phyloP scores from a whole-genome alignment of 2,797 vertebrate genomes.

The Urocyon cinereoargenteus region DNA sequence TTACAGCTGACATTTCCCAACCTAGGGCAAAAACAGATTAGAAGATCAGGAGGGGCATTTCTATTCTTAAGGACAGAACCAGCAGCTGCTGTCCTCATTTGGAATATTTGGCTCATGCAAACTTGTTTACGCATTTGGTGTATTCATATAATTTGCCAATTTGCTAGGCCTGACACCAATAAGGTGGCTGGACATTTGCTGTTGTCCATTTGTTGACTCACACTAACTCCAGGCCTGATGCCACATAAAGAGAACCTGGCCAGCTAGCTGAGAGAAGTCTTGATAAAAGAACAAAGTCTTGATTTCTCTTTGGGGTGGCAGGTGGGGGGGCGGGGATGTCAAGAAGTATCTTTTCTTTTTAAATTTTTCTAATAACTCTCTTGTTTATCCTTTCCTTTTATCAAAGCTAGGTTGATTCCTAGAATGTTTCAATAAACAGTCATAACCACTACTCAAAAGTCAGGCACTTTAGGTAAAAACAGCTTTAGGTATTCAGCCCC shows the following conservation, averaged over 20 bases:
- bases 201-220: slow-evolving; percentile 67
- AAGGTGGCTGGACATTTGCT: slow-evolving; percentile 67
- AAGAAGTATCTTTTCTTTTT: not conserved
- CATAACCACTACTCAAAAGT: not conserved
- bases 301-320: not conserved
- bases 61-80: not conserved
- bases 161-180: slow-evolving; percentile 62
- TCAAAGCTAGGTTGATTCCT: not conserved
- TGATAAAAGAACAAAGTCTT: not conserved
- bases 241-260: slow-evolving; percentile 8
- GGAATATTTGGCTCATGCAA: not conserved
- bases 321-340: rapidly evolving
- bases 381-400: not conserved
- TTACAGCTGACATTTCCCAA: slow-evolving; percentile 46
- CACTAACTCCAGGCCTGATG: not conserved
- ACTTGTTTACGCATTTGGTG: slow-evolving; percentile 60
- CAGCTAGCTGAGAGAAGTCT: not conserved
- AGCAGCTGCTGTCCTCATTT: slow-evolving; percentile 26
- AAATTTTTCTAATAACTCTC: not conserved
- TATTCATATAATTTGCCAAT: slow-evolving; percentile 34
- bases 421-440: not conserved
- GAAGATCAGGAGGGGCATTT: not conserved
- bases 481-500: not conserved
- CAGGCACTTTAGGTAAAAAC: not conserved
- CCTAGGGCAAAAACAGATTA: slow-evolving; percentile 1